Base-by-base conservation (phyloP, 2,888 invertebrate species). In the Dasypogon diadema region DNA sequence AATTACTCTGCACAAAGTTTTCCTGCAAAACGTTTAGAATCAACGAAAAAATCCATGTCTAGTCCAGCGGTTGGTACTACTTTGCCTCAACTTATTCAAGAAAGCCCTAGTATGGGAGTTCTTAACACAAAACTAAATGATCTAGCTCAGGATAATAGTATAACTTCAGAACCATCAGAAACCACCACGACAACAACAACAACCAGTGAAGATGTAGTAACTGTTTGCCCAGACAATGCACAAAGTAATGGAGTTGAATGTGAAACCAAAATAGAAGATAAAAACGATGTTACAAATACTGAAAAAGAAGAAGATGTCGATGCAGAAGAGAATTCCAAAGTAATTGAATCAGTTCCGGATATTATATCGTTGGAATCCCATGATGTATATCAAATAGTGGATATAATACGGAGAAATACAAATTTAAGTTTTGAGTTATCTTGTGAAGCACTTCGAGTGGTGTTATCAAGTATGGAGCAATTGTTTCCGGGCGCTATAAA, bases 351-450 rank as follows among this genome's bases (percentile, higher is more conserved):
- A 2, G 37, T 4, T 12, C 6, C n/a, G 8, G 24, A 63, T 14
- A 21, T 10, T 5, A 26, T 74, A 56, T 30, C 18, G 16, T 82
- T 85, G 2, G 85, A 85, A 75, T 85, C 85, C 8, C 83, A 85
- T 2, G 85, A 87, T 72, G 90, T 94, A 55, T 94, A 94, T 84
- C 92, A 93, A 81, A 89, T 94, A 78, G 91, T 94, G 5, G 94
- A 94, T 83, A 89, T 92, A 80, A 93, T 96, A 48, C 88, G 96
- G 65, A 91, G 91, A 80, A 93, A 93, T 82, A 95, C 96, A 0
- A 93, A 94, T 81, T 88, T 96, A 46, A 94, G 94, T 81, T 94
- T 95, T 85, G 93, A 95, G 81, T 90, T 94, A 89, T 94, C 95
- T 0, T 92, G 93, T 83, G 90, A 94, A 74, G 95, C 95, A 12